phyloP scores from a whole-genome alignment of 2,888 invertebrate species.

The Dasysyrphus tricinctus region DNA sequence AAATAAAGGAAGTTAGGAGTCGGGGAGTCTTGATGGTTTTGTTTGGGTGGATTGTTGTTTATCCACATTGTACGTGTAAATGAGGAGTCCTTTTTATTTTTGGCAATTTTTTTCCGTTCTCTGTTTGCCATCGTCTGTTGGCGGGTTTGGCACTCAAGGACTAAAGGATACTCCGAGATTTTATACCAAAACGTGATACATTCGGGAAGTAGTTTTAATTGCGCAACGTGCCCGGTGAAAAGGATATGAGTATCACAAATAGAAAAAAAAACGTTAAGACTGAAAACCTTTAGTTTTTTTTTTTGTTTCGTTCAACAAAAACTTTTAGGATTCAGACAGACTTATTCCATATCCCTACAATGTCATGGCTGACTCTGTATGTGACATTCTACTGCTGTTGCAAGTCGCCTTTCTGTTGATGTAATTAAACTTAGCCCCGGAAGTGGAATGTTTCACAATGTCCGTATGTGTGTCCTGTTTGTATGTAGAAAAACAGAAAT shows the following conservation, averaged over 20 bases:
- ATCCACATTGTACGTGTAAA: slow-evolving; percentile 60
- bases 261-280: slow-evolving; percentile 23
- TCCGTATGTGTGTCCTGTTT: not conserved
- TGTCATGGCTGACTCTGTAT: slow-evolving; percentile 42
- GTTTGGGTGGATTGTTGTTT: slow-evolving; percentile 46
- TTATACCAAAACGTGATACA: slow-evolving; percentile 48
- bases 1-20: slow-evolving; percentile 11
- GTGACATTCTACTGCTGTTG: slow-evolving; percentile 45
- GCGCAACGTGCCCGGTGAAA: slow-evolving; percentile 55
- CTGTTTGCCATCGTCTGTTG: not conserved
- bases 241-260: slow-evolving; percentile 56
- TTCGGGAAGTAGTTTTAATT: slow-evolving; percentile 67
- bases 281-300: not conserved
- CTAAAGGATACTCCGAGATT: slow-evolving; percentile 51
- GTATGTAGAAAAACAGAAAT: not conserved
- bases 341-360: slow-evolving; percentile 41
- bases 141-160: not conserved
- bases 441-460: slow-evolving; percentile 42
- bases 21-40: not conserved
- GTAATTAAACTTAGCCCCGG: slow-evolving; percentile 63
- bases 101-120: slow-evolving; percentile 16
- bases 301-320: not conserved
- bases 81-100: slow-evolving; percentile 30
- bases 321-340: slow-evolving; percentile 53
- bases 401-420: slow-evolving; percentile 45